phyloP scores from a whole-genome alignment of 1,140 invertebrate genomes.

The Pteromalus puparum region DNA sequence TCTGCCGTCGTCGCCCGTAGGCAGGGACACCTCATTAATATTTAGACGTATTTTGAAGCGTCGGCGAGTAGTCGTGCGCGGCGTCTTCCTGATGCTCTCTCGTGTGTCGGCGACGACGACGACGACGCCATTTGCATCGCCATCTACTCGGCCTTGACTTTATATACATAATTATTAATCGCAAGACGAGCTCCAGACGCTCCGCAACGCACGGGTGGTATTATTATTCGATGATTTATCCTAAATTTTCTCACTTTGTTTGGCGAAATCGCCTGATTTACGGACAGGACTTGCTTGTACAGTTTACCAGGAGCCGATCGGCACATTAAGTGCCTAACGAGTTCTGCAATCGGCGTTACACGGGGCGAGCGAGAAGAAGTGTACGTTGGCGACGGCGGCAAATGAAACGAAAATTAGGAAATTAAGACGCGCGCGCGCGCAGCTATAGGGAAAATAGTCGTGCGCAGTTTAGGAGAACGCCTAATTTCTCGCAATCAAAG shows the following conservation, averaged over 20 bases:
- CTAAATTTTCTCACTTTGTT: no score
- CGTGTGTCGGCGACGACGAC: conserved; percentile 52
- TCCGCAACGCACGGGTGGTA: background rate
- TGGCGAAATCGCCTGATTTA: background rate
- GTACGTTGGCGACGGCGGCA: background rate
- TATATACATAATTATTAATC: conserved; percentile 67
- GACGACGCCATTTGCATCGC: conserved; percentile 52
- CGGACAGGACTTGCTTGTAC: background rate
- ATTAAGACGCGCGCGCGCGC: conserved; percentile 38
- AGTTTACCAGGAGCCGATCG: background rate
- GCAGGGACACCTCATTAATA: conserved; percentile 70
- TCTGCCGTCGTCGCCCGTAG: conserved; percentile 45
- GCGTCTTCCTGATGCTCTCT: conserved; percentile 44
- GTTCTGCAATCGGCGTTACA: conserved; percentile 33
- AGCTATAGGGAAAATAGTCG: conserved; percentile 65
- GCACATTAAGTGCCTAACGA: conserved; percentile 11
- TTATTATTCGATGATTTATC: background rate
- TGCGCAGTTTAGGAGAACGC: conserved; percentile 55
- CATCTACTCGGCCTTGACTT: conserved; percentile 56
- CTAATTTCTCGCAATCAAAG: conserved; percentile 69
- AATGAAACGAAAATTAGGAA: conserved; percentile 48
- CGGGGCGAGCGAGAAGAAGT: background rate
- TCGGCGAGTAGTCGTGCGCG: conserved; percentile 54
- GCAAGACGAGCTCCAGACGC: background rate
- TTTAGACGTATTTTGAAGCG: conserved; percentile 70